Conservation (phyloP, 92 coral and sea anemone genomes). For the Hydrozoanthus gracilis region DNA sequence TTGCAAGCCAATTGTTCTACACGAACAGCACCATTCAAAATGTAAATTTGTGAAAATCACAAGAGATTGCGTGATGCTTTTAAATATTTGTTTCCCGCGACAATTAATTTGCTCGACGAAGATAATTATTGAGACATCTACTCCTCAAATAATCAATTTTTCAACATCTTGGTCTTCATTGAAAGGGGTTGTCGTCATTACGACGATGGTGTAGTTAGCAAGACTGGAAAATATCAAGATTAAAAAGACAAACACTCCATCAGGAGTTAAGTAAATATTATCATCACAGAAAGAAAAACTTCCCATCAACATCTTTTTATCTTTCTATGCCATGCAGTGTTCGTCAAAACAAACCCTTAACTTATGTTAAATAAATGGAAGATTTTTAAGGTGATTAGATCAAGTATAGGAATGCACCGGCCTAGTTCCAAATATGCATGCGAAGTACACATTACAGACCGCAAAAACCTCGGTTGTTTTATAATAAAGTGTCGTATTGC, state of each 20-base stretch:
- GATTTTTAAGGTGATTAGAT: no score
- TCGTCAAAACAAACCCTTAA: background rate
- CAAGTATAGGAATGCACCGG: no score
- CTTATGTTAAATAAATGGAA: background rate
- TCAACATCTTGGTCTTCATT: background rate
- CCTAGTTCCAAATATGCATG: background rate
- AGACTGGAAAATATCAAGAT: no score
- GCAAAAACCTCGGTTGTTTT: background rate
- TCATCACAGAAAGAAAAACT: background rate
- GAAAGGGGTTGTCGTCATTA: no score
- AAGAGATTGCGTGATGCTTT: constrained; percentile 39
- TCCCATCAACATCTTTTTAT: background rate
- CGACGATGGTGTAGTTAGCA: no score
- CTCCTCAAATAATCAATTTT: background rate
- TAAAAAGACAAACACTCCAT: no score
- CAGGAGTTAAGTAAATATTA: background rate
- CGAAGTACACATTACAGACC: background rate
- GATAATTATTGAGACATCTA: background rate
- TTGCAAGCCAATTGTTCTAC: constrained; percentile 3
- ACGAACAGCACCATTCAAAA: no score
- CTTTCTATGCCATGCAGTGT: background rate
- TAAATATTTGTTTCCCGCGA: background rate
- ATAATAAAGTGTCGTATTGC: background rate
- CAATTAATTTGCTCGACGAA: background rate
- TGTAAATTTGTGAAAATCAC: background rate